Evolutionary conservation across 2,888 invertebrate species (phyloP), one percentile per base, ranked within the genome.

Genomic region (Torymus tubicola): DNA sequence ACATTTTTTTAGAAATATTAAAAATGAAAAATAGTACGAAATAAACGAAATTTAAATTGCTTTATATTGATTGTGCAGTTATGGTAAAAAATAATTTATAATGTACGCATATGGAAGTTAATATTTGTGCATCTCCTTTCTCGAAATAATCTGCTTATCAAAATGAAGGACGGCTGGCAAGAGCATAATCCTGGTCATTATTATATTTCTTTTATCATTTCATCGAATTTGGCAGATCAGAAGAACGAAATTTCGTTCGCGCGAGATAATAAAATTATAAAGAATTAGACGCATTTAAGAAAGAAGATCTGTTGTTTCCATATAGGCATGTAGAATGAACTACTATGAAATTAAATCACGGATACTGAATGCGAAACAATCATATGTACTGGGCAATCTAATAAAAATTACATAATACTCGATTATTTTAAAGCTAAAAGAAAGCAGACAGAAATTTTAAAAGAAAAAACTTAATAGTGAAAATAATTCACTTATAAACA

Each of bases 181-280:
- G 71, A 75, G n/a, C 75, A 68, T 75, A 71, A 63, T 72, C 52
- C 72, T 76, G 72, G 71, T 76, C 69, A 72, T 55, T 63, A 68
- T 65, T 74, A 68, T 76, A 76, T 53, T 75, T 69, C 70, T 71
- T 81, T 78, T 79, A 65, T 79, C 61, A 67, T 69, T 72, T 69
- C 55, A 73, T 79, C 64, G 24, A 81, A 72, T 81, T 81, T 81
- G 79, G 81, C 81, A 79, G 63, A 72, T 81, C 16, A 78, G 65
- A 67, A 75, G 71, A 81, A 58, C 58, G 18, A 57, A 76, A 24
- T 69, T 50, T 71, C 58, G 24, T 77, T 67, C 65, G 16, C 70
- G 52, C n/a, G 31, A 65, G 52, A 74, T 53, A 13, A 42, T 63
- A 14, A 24, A 75, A 68, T 14, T 52, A 18, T 18, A 18, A 10